Evolutionary conservation across 2,113 vertebrate species (phyloP), one percentile per base, ranked within the genome.

Genomic region (Serinus canaria): DNA sequence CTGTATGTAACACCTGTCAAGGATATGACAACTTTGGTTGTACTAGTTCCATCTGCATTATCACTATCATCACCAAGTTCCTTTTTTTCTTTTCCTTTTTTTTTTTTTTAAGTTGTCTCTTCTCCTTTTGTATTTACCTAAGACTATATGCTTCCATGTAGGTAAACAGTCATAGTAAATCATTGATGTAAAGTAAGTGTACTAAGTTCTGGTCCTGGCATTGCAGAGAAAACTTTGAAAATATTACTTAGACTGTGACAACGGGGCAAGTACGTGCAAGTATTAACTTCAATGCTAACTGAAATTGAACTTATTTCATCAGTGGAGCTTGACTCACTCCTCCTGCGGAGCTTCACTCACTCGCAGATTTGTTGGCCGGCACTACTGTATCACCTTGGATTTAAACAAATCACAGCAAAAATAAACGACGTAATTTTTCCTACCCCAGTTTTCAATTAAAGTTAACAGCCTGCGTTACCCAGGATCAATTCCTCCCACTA

Each of bases 1-100:
- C 56, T 81, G 83, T 72, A 56, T n/a, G 27, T 33, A 67, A 85
- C n/a, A 78, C 87, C 92, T 96, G 95, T 86, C 49, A 69, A 94
- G 73, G 33, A 94, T 31, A 94, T 3, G 70, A 85, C 52, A 76
- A 58, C 56, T 93, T 79, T 83, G 82, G 64, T 30, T 80, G 31
- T 31, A 69, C 43, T 53, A 35, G 11, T 62, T 41, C 43, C 8
- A 70, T 9, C 37, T 73, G 17, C 33, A 67, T 28, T 7, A 62
- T 21, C 41, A 14, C 41, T 41, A 41, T 14, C 41, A 41, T 41
- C 1, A 2, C 25, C 43, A 37, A 50, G 47, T 20, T n/a, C 6
- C 1, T 11, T 13, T 33, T 64, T 22, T 17, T 17, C 21, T n/a
- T 35, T 49, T 23, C 13, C 24, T 41, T 6, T 41, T n/a, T 35